These are phyloP conservation scores for Zootoca vivipara DNA, from an alignment of 2,113 vertebrate species.

Conservation along the genomic window DNA sequence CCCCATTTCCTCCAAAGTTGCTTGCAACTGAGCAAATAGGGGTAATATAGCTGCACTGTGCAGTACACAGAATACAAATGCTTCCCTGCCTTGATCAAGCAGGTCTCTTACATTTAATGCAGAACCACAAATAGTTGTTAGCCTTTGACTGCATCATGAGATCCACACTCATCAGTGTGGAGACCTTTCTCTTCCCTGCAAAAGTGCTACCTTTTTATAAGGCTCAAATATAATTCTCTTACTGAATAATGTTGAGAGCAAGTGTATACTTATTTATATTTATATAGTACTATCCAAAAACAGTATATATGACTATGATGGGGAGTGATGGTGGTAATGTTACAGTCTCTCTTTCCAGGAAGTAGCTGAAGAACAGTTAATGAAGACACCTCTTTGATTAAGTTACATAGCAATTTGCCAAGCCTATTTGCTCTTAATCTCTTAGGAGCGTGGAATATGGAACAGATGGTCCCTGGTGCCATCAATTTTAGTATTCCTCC, in stretches of 20 bases:
- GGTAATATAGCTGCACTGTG: not conserved
- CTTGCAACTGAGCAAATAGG: slow-evolving; percentile 27
- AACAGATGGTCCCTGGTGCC: not conserved
- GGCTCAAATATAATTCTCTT: not conserved
- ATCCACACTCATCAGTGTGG: not conserved
- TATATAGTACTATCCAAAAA: not conserved
- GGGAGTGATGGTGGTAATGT: no score
- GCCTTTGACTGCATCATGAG: not conserved
- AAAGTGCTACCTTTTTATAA: not conserved
- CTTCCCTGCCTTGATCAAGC: not conserved
- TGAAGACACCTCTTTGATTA: not conserved
- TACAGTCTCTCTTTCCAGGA: not conserved
- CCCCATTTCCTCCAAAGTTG: not conserved
- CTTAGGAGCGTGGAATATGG: not conserved
- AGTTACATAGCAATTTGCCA: not conserved
- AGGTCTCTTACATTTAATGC: not conserved
- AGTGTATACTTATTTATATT: not conserved
- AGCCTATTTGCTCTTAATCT: not conserved
- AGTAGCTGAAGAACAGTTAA: not conserved
- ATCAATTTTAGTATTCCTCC: not conserved
- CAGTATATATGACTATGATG: no score
- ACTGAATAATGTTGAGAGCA: not conserved
- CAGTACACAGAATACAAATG: not conserved
- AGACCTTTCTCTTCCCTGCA: not conserved
- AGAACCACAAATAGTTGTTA: not conserved